A percentile compares a stretch with the other conserved stretches of the same genome.
Conservation (phyloP, 2,113 vertebrate species). For the Calonectris borealis region DNA sequence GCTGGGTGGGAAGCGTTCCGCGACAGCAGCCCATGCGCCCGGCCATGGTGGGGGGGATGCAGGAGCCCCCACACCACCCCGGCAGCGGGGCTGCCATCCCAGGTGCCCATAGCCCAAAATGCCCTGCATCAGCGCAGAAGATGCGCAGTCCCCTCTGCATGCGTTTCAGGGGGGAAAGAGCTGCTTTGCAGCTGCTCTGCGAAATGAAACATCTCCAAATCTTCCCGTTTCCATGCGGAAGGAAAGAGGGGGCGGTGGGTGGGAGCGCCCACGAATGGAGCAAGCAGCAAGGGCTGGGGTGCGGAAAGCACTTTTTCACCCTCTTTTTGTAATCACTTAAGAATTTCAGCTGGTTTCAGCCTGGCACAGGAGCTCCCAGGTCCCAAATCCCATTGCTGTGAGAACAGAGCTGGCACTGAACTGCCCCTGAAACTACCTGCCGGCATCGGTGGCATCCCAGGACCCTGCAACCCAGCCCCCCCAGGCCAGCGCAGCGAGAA, state of each 20-base stretch:
- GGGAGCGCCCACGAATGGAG: background rate
- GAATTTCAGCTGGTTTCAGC: slow-evolving; percentile 33
- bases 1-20: slow-evolving; percentile 17
- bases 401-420: slow-evolving; percentile 23
- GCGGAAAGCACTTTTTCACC: background rate
- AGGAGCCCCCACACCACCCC: background rate
- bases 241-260: slow-evolving; percentile 25
- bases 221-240: slow-evolving; percentile 2
- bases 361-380: background rate
- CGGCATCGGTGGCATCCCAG: background rate
- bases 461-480: background rate
- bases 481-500: background rate
- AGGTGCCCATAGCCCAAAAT: background rate
- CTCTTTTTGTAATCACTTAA: background rate
- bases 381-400: background rate
- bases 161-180: background rate
- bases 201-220: background rate
- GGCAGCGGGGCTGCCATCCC: accelerated
- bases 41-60: accelerated
- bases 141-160: accelerated
- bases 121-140: accelerated
- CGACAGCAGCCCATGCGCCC: background rate
- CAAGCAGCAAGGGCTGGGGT: background rate
- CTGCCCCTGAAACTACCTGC: background rate
- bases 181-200: background rate